Evolutionary conservation across 1,140 invertebrate species (phyloP).

Genomic region (Musca domestica): DNA sequence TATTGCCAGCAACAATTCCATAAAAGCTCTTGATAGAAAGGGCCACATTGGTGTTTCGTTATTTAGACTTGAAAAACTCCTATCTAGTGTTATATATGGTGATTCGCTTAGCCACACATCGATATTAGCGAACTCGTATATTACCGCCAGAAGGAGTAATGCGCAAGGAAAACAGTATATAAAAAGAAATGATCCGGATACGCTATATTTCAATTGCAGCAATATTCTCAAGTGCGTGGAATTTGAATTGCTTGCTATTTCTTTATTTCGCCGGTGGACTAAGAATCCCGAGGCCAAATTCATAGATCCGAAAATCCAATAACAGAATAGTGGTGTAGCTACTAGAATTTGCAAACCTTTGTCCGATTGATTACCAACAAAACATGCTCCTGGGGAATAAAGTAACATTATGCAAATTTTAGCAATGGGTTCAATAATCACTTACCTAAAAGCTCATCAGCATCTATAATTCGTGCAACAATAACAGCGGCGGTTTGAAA

Average conservation of each 20-base stretch:
- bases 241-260: conserved; percentile 39
- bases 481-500: conserved; percentile 85
- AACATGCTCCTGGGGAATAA: conserved; percentile 73
- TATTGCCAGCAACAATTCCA: conserved; percentile 74
- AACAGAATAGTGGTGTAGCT: conserved; percentile 58
- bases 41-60: conserved; percentile 58
- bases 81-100: conserved; percentile 46
- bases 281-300: conserved; percentile 73
- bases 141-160: conserved; percentile 77
- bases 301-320: conserved; percentile 53
- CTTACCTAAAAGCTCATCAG: conserved; percentile 80
- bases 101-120: conserved; percentile 65
- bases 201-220: conserved; percentile 58
- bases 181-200: conserved; percentile 82
- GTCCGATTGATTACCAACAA: conserved; percentile 83
- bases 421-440: conserved; percentile 19
- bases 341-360: conserved; percentile 76
- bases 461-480: conserved; percentile 77
- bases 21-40: conserved; percentile 66
- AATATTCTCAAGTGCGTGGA: conserved; percentile 35
- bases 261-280: conserved; percentile 66
- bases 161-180: conserved; percentile 82
- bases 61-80: conserved; percentile 41
- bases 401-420: background rate
- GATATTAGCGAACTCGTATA: conserved; percentile 84